These are phyloP conservation scores for Notodonta ziczac DNA, from an alignment of 2,888 invertebrate species.

Conservation along the genomic window DNA sequence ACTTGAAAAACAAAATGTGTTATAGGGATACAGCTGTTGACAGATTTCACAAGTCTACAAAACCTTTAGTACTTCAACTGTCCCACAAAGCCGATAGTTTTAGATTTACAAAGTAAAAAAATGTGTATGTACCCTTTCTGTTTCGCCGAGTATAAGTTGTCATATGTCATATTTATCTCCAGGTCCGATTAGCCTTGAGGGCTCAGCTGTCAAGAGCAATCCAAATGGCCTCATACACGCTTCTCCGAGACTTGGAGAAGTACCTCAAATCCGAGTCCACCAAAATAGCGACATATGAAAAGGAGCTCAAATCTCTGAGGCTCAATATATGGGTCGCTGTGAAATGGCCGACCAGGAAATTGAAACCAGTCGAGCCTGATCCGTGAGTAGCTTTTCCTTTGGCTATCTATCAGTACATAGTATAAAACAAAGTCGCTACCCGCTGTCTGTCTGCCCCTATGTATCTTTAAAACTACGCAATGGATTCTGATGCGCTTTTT, in stretches of 20 bases:
- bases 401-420: background rate
- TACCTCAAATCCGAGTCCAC: slow-evolving; percentile 60
- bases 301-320: slow-evolving; percentile 63
- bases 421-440: background rate
- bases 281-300: slow-evolving; percentile 64
- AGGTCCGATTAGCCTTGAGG: slow-evolving; percentile 68
- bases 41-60: too few relatives aligned
- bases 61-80: too few relatives aligned
- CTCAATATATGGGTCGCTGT: slow-evolving; percentile 74
- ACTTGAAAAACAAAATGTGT: too few relatives aligned
- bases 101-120: too few relatives aligned
- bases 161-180: too few relatives aligned
- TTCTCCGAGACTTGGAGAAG: slow-evolving; percentile 70
- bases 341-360: slow-evolving; percentile 67
- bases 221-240: slow-evolving; percentile 69
- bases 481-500: too few relatives aligned
- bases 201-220: slow-evolving; percentile 67
- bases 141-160: too few relatives aligned
- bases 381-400: slow-evolving; percentile 43
- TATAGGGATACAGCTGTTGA: too few relatives aligned
- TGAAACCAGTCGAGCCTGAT: slow-evolving; percentile 63
- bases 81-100: too few relatives aligned
- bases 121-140: too few relatives aligned
- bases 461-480: too few relatives aligned
- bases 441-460: too few relatives aligned